Percentiles rank a stretch among this genome's conserved stretches.
Conservation (phyloP, 2,888 invertebrate species). For the Petrolisthes manimaculis region DNA sequence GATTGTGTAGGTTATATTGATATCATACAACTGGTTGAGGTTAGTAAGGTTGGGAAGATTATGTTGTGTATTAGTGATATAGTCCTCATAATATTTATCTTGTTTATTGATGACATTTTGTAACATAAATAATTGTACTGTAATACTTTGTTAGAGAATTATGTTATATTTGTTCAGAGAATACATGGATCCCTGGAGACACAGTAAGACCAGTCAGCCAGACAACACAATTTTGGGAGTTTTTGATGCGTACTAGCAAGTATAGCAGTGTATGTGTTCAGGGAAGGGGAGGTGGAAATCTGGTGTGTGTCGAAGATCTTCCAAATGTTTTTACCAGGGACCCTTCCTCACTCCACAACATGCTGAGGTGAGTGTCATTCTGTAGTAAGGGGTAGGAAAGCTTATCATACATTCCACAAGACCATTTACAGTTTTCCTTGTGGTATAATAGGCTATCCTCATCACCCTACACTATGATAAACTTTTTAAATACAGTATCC, state of each 20-base stretch:
- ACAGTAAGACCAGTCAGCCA: conserved; percentile 72
- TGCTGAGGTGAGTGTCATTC: conserved; percentile 75
- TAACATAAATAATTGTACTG: neutral
- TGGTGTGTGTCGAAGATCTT: conserved; percentile 84
- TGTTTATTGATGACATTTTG: neutral
- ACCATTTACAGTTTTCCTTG: too few species aligned
- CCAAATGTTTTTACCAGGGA: conserved; percentile 82
- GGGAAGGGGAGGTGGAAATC: conserved; percentile 70
- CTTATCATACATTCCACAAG: too few species aligned
- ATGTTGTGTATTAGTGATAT: neutral
- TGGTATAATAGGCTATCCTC: too few species aligned
- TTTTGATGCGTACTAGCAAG: conserved; percentile 82
- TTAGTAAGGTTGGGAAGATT: too few species aligned
- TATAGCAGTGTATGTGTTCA: conserved; percentile 72
- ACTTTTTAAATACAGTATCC: too few species aligned
- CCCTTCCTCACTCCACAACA: conserved; percentile 76
- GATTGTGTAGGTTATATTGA: too few species aligned
- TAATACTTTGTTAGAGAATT: too few species aligned
- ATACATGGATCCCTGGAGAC: conserved; percentile 68
- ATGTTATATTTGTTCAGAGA: conserved; percentile 23
- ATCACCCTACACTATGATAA: too few species aligned
- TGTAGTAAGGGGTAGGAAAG: too few species aligned
- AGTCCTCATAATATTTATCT: neutral
- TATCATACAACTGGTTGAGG: too few species aligned
- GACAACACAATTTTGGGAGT: conserved; percentile 80